Evolutionary conservation across 2,797 vertebrate genomes (phyloP), one percentile per base, ranked within the genome.

Genomic region (Sebastiscus tertius): DNA sequence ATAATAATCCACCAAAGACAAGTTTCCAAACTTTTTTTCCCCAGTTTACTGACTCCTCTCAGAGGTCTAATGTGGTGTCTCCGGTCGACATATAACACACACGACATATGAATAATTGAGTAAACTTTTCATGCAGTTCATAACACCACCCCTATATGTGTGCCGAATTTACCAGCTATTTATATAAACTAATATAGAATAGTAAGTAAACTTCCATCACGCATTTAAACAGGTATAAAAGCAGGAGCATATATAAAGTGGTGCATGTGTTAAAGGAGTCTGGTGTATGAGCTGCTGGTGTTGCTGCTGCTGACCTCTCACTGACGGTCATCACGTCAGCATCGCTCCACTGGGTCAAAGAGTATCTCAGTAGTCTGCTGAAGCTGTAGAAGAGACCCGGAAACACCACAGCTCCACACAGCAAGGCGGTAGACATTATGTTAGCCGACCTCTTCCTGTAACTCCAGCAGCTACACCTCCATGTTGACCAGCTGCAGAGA

Each of bases 381-480:
- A 88, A 91, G 59, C 94, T 65, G 61, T 54, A 91, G 93, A 96
- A 97, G 26, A 98, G 93, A 16, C 96, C 96, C 1, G 96, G 96
- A 89, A 98, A 98, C 83, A 96, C 88, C 79, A 94, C 81, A 4
- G 94, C 90, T 60, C 96, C 96, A 42, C 93, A 92, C 0, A 87
- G 82, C 72, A 97, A 52, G 26, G 95, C 86, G n/a, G 70, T 83
- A 49, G 93, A 86, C 97, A 97, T 96, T 22, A 16, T 59, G n/a
- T 3, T 4, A 5, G 4, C 1, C 1, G 9, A 33, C 2, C 10
- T 39, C 42, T 16, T 29, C n/a, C 16, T 31, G 11, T 36, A 36
- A 36, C 34, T 39, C 13, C 5, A 42, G 14, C 39, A 16, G 39
- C 39, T 42, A 42, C 14, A 16, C 6, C 39, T 6, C 14, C 39